A percentile compares a stretch with the other conserved stretches of the same genome.
phyloP scores from a whole-genome alignment of 2,113 vertebrate genomes.

The Caranx melampygus region DNA sequence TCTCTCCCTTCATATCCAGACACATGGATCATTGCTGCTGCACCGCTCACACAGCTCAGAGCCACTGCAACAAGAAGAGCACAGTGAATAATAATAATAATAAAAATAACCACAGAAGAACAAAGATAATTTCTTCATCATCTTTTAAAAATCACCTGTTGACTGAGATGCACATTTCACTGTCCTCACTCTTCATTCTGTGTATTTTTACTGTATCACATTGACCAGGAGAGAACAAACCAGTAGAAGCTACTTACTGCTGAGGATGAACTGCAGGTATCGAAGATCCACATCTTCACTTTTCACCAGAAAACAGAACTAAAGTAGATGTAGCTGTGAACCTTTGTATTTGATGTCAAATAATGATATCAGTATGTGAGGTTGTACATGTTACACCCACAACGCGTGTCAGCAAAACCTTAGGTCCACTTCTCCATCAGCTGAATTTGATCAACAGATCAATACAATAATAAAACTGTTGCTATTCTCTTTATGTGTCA shows the following conservation, averaged over 20 bases:
- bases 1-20: constrained; percentile 31
- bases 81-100: too few relatives aligned
- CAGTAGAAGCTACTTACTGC: constrained; percentile 28
- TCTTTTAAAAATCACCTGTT: too few relatives aligned
- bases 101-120: too few relatives aligned
- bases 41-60: constrained; percentile 2
- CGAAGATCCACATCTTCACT: constrained; percentile 31
- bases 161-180: too few relatives aligned
- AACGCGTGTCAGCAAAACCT: too few relatives aligned
- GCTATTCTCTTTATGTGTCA: too few relatives aligned
- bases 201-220: too few relatives aligned
- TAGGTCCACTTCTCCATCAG: neutral
- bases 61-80: neutral
- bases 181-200: too few relatives aligned
- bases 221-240: neutral
- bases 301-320: neutral
- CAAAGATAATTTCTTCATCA: too few relatives aligned
- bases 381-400: too few relatives aligned
- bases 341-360: neutral
- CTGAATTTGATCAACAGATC: too few relatives aligned
- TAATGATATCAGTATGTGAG: neutral
- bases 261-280: constrained; percentile 16
- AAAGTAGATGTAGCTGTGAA: neutral
- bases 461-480: too few relatives aligned
- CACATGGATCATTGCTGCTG: neutral